Evolutionary conservation across 2,888 invertebrate species (phyloP).

Genomic region (Ceratothoa steindachneri): DNA sequence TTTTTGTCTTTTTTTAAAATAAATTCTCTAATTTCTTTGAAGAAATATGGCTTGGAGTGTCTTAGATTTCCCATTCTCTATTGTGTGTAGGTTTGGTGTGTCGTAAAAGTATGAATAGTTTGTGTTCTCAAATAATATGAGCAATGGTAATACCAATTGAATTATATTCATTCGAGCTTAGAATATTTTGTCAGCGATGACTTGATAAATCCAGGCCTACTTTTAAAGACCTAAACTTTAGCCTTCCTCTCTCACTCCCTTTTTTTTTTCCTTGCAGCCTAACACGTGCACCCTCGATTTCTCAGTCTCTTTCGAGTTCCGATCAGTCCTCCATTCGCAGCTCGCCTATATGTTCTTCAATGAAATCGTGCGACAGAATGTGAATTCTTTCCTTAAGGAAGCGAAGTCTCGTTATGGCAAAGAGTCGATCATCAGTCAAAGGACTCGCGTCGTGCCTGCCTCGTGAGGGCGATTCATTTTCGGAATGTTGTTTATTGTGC

Average conservation of each 20-base stretch:
- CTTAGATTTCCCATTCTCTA: no score
- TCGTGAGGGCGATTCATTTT: constrained; percentile 1
- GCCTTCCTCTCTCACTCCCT: no score
- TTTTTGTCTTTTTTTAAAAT: no score
- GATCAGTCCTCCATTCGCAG: constrained; percentile 79
- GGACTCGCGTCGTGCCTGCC: constrained; percentile 18
- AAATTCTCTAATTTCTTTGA: no score
- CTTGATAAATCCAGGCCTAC: background rate
- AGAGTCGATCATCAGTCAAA: constrained; percentile 26
- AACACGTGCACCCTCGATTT: constrained; percentile 86
- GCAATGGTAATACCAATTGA: no score
- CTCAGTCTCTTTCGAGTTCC: constrained; percentile 84
- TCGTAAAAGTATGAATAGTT: no score
- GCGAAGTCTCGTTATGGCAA: constrained; percentile 71
- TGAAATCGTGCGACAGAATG: constrained; percentile 92
- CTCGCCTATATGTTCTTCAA: constrained; percentile 91
- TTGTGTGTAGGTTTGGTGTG: no score
- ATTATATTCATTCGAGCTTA: no score
- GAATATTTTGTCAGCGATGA: background rate
- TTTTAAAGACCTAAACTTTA: no score
- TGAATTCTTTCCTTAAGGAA: constrained; percentile 83
- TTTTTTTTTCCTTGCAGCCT: constrained; percentile 52
- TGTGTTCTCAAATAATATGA: background rate
- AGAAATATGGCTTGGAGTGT: no score
- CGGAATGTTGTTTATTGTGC: no score